Base-by-base conservation (phyloP, 2,888 invertebrate species). In the Ecdyonurus torrentis region DNA sequence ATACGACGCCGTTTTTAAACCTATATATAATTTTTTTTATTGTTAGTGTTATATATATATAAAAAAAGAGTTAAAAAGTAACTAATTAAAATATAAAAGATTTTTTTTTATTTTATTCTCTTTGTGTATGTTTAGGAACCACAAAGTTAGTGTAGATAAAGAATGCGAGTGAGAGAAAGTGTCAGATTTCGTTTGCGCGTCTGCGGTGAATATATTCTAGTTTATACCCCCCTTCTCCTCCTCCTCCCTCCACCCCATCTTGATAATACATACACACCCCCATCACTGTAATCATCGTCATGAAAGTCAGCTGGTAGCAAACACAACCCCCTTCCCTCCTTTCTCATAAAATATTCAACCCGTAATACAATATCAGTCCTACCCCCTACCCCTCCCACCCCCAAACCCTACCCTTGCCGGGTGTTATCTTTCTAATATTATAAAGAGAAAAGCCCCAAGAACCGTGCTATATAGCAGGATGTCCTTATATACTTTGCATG, bases 291-390 rank as follows among this genome's bases (percentile, higher is more conserved):
- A 37, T 37, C 37, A 37, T 37, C 37, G 15, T 37, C 37, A 37
- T 37, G 37, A 37, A 37, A 37, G 37, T 37, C 37, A 37, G 37
- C 15, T 10, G 37, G 37, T 10, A 37, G 5, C 5, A 37, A 37
- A 37, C 37, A 37, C 37, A 15, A 15, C 37, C 37, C n/a, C n/a
- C n/a, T 37, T 15, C 15, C 37, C 37, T 37, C 37, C 37, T 15
- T 37, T 5, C 73, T 74, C 72, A 74, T 77, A 76, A 77, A 77
- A 77, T 77, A 77, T 77, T 77, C 76, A 77, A 70, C 73, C 72
- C 71, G 74, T 75, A 76, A 76, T 76, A 76, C 75, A 77, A 77
- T 77, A 77, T 76, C 71, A 71, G 37, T 37, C 5, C 7, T 15
- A 37, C 37, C 37, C 37, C 15, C 37, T 37, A 5, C 15, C 37